phyloP scores from a whole-genome alignment of 2,888 invertebrate genomes.

The Drosophila macrospina region DNA sequence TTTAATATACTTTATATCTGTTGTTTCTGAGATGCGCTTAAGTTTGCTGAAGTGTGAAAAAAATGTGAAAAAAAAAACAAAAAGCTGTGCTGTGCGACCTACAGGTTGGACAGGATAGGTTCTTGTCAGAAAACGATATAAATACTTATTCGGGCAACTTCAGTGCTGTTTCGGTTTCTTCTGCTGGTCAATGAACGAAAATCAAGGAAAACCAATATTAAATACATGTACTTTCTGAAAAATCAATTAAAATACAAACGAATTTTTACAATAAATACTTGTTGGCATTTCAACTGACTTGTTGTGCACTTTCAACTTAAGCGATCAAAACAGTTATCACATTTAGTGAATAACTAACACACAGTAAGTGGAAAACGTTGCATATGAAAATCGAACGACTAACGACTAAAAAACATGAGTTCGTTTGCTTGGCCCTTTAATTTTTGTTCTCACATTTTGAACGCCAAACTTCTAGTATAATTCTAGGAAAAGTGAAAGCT shows the following conservation, averaged over 20 bases:
- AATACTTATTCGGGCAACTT: neutral
- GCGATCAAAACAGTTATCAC: no score
- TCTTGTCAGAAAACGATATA: constrained; percentile 9
- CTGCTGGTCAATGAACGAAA: neutral
- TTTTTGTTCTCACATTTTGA: constrained; percentile 16
- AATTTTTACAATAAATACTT: neutral
- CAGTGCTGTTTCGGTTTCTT: neutral
- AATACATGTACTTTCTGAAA: neutral
- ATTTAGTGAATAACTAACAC: neutral
- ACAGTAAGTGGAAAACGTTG: neutral
- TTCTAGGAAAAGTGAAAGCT: constrained; percentile 20
- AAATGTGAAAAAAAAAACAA: constrained; percentile 29
- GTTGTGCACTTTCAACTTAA: no score
- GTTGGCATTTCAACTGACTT: neutral
- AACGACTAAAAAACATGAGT: constrained; percentile 23
- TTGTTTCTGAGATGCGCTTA: constrained; percentile 37
- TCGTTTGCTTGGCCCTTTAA: constrained; percentile 23
- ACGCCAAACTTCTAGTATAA: constrained; percentile 13
- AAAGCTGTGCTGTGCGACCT: constrained; percentile 9
- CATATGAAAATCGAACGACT: constrained; percentile 17
- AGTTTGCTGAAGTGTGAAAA: constrained; percentile 64
- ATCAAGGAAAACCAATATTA: neutral
- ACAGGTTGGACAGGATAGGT: constrained; percentile 4
- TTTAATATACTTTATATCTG: constrained; percentile 27
- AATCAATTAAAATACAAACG: neutral